These are phyloP conservation scores for Cherax destructor DNA, from an alignment of 1,140 invertebrate genomes.

Conservation along the genomic window DNA sequence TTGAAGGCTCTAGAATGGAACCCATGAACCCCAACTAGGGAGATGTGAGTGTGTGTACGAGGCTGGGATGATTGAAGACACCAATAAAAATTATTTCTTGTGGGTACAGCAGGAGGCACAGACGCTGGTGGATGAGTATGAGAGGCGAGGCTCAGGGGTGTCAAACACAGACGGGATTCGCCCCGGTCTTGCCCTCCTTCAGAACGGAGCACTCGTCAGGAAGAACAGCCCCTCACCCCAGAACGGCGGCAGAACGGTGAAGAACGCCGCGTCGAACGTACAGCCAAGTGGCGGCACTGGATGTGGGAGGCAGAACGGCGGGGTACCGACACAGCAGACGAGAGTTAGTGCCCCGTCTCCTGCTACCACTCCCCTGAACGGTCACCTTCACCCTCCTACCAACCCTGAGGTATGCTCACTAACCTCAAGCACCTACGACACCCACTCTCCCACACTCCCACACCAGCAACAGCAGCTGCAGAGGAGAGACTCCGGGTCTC, in stretches of 20 bases:
- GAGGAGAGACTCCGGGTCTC: conserved; percentile 22
- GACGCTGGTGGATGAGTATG: neutral
- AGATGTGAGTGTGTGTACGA: no score
- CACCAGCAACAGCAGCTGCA: conserved; percentile 17
- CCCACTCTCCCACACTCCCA: neutral
- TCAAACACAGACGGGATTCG: neutral
- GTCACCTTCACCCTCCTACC: neutral
- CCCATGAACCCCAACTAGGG: no score
- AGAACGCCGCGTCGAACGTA: neutral
- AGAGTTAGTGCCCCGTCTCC: neutral
- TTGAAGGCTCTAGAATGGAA: no score
- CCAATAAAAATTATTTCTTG: no score
- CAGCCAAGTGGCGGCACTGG: neutral
- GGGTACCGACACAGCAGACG: neutral
- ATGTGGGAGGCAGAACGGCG: conserved; percentile 17
- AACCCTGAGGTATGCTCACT: conserved; percentile 54
- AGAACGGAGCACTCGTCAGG: neutral
- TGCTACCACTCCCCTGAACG: neutral
- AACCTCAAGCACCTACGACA: conserved; percentile 51
- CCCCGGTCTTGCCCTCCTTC: neutral
- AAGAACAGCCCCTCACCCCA: conserved; percentile 23
- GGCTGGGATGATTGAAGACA: no score
- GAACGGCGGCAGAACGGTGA: neutral
- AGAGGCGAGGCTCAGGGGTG: neutral
- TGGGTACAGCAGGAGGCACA: neutral